Conservation (phyloP, 2,888 invertebrate genomes). For the Noctua pronuba region DNA sequence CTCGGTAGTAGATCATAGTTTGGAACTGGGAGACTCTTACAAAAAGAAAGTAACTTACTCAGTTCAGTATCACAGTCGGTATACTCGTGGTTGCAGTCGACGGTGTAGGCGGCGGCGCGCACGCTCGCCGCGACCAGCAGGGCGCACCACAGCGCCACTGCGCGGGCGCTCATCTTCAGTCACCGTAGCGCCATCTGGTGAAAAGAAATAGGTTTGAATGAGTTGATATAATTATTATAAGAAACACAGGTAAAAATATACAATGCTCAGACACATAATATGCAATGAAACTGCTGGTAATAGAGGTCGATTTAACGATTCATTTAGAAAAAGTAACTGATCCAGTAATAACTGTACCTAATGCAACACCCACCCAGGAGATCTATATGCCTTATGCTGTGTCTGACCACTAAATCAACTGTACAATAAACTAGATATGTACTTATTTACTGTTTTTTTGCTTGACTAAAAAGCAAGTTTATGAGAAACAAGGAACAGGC, state of each 20-base stretch:
- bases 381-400: background rate
- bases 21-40: too few species aligned
- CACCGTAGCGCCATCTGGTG: constrained; percentile 75
- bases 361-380: too few species aligned
- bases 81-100: constrained; percentile 88
- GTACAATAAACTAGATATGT: background rate
- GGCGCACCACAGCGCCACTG: constrained; percentile 81
- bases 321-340: background rate
- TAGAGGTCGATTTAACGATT: background rate
- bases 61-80: constrained; percentile 87
- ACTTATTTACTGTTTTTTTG: background rate
- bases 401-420: background rate
- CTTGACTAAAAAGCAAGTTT: background rate
- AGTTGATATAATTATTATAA: background rate
- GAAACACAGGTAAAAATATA: background rate
- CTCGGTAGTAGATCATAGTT: background rate
- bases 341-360: too few species aligned
- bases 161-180: constrained; percentile 77
- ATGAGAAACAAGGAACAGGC: background rate
- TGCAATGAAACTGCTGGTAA: background rate
- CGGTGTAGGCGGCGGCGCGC: constrained; percentile 82
- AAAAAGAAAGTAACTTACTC: constrained; percentile 74
- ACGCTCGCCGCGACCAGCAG: constrained; percentile 73
- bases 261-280: background rate
- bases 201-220: constrained; percentile 5